phyloP scores from a whole-genome alignment of 2,888 invertebrate genomes.

The Athalia rosae region DNA sequence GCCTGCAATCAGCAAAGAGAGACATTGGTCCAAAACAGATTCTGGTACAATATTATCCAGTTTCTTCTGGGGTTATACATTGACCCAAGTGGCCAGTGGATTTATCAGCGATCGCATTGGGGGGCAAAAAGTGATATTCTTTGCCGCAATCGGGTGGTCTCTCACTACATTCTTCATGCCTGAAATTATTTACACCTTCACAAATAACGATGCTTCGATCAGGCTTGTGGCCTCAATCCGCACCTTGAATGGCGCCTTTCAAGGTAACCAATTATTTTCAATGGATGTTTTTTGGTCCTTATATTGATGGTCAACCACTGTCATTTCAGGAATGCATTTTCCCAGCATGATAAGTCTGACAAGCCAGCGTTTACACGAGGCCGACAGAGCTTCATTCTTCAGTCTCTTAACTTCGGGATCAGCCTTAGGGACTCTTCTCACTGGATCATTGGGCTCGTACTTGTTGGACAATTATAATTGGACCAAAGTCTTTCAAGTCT shows the following conservation, averaged over 20 bases:
- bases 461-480: conserved; percentile 80
- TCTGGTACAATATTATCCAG: conserved; percentile 82
- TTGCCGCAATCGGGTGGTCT: conserved; percentile 79
- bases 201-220: conserved; percentile 74
- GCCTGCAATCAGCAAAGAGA: conserved; percentile 79
- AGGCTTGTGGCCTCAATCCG: conserved; percentile 78
- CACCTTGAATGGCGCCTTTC: conserved; percentile 80
- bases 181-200: conserved; percentile 74
- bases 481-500: conserved; percentile 79
- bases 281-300: conserved; percentile 12
- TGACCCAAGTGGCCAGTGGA: conserved; percentile 79
- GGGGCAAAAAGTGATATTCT: conserved; percentile 79
- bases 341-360: conserved; percentile 83
- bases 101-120: conserved; percentile 79
- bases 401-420: conserved; percentile 80
- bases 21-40: conserved; percentile 82
- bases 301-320: conserved; percentile 43
- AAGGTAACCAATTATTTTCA: conserved; percentile 70
- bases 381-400: conserved; percentile 81
- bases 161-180: conserved; percentile 77
- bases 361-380: conserved; percentile 79
- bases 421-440: conserved; percentile 79
- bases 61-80: conserved; percentile 85
- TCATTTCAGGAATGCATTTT: conserved; percentile 75
- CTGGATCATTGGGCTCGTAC: conserved; percentile 81